phyloP scores from a whole-genome alignment of 2,113 vertebrate species.

The Galeopterus variegatus region DNA sequence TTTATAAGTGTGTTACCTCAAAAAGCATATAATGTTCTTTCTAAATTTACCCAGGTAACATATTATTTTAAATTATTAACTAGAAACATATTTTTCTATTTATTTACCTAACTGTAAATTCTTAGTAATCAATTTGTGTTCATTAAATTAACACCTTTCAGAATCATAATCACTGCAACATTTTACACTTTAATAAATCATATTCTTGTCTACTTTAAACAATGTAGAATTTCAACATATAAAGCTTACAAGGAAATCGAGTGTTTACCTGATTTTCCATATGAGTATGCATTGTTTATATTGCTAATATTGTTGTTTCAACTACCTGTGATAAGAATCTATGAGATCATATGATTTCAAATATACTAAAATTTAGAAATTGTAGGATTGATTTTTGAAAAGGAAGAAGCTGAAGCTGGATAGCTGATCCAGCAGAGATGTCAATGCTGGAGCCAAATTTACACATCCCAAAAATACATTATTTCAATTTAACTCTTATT shows the following conservation, averaged over 20 bases:
- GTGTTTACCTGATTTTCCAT: neutral
- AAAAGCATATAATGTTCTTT: neutral
- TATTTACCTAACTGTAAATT: slow-evolving; percentile 5
- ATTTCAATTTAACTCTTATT: neutral
- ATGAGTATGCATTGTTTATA: neutral
- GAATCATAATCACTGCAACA: neutral
- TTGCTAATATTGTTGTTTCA: neutral
- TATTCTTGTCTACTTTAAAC: neutral
- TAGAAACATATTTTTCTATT: slow-evolving; percentile 28
- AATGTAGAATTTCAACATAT: slow-evolving; percentile 23
- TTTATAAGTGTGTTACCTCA: neutral
- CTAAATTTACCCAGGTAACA: neutral
- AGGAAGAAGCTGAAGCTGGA: neutral
- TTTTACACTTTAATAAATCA: neutral
- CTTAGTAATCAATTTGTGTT: neutral
- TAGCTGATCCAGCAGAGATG: neutral
- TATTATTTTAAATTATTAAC: slow-evolving; percentile 12
- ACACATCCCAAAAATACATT: neutral
- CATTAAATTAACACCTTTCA: slow-evolving; percentile 40
- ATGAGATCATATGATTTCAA: neutral
- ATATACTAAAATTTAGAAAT: neutral
- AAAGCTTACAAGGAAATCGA: neutral
- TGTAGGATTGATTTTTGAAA: neutral
- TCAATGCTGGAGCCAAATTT: neutral
- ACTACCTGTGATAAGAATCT: neutral